phyloP scores from a whole-genome alignment of 2,797 vertebrate species.

The Toxotes lorentzi region DNA sequence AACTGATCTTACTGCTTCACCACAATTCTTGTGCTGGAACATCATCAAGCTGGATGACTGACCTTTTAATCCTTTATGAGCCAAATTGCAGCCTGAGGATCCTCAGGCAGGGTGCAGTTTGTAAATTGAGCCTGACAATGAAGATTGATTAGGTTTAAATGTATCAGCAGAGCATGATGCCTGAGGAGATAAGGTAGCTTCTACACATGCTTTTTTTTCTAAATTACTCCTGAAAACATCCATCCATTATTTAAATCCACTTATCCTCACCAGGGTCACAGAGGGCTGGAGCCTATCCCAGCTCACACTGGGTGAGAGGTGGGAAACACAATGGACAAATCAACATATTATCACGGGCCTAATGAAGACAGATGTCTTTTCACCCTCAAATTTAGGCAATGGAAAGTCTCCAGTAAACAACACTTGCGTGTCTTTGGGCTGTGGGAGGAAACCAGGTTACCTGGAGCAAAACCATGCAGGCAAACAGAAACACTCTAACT shows the following conservation, averaged over 20 bases:
- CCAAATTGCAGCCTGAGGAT: conserved; percentile 44
- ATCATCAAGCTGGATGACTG: conserved; percentile 25
- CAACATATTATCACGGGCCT: conserved; percentile 1
- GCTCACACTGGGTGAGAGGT: background rate
- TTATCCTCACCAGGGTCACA: conserved; percentile 7
- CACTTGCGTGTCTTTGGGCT: background rate
- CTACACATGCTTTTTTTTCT: conserved; percentile 24
- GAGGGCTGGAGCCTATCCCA: background rate
- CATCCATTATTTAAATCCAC: conserved; percentile 49
- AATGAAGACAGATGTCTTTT: background rate
- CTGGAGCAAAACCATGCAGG: background rate
- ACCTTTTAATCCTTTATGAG: conserved; percentile 46
- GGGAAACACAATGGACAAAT: background rate
- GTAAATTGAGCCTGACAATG: conserved; percentile 54
- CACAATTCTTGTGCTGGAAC: background rate
- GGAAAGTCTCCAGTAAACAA: background rate
- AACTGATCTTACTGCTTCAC: conserved; percentile 11
- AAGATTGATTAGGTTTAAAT: conserved; percentile 56
- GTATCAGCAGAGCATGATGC: conserved; percentile 46
- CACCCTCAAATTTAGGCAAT: background rate
- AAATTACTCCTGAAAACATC: conserved; percentile 49
- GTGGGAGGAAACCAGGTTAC: background rate
- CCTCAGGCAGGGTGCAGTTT: conserved; percentile 33
- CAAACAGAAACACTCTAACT: background rate
- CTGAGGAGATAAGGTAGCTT: conserved; percentile 37